Evolutionary conservation across 30 jellyfish, hydroid and myxozoan genomes (phyloP).

Genomic region (Aurelia aurita): DNA sequence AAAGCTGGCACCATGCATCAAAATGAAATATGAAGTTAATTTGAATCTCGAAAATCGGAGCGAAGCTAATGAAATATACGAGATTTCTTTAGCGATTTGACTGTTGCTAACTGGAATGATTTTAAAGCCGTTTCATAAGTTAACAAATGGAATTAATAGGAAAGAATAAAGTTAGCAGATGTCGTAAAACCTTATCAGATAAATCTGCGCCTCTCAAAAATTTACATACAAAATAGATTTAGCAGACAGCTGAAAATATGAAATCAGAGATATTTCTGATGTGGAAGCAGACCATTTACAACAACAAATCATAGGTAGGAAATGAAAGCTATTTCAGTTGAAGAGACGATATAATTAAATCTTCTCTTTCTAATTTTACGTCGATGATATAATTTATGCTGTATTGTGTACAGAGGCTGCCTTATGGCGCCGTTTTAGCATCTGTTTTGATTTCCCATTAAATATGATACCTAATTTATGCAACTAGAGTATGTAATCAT

Average conservation of each 20-base stretch:
- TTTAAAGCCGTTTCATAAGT: conserved; percentile 4
- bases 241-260: conserved; percentile 14
- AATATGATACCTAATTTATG: no score
- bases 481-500: no score
- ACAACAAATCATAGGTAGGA: conserved; percentile 14
- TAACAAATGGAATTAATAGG: neutral
- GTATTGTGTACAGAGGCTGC: neutral
- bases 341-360: neutral
- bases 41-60: no score
- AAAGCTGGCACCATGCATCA: no score
- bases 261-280: conserved; percentile 21
- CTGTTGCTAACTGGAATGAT: neutral
- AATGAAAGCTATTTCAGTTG: neutral
- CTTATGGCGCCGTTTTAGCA: conserved; percentile 9
- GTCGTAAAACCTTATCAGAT: conserved; percentile 9
- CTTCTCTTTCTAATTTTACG: conserved; percentile 3
- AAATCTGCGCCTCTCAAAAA: conserved; percentile 70
- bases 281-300: neutral
- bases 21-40: no score
- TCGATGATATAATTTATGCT: neutral
- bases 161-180: conserved; percentile 2
- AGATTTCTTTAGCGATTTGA: neutral
- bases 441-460: neutral
- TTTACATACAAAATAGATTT: conserved; percentile 10
- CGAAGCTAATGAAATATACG: no score